phyloP scores from a whole-genome alignment of 2,797 vertebrate genomes.

The Thaleichthys pacificus region DNA sequence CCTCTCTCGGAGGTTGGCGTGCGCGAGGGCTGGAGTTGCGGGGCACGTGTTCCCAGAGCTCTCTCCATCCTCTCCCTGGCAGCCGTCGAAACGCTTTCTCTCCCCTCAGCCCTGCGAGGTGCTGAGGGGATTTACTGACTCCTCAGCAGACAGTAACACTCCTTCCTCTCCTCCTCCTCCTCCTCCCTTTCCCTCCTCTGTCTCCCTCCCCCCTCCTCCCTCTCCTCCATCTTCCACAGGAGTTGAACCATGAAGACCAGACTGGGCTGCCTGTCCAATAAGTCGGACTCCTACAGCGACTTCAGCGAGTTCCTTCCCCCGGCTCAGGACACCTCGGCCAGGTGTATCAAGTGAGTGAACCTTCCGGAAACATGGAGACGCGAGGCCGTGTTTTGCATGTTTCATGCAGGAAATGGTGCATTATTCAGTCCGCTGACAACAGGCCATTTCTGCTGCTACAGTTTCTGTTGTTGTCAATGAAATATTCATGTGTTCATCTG shows the following conservation, averaged over 20 bases:
- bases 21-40: too few species aligned
- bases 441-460: neutral
- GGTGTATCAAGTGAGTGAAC: slow-evolving; percentile 75
- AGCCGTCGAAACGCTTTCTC: too few species aligned
- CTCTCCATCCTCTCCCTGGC: too few species aligned
- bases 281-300: slow-evolving; percentile 95
- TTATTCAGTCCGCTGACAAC: neutral
- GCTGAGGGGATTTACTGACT: too few species aligned
- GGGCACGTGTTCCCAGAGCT: too few species aligned
- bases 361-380: neutral
- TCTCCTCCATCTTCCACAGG: slow-evolving; percentile 56
- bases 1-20: too few species aligned
- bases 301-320: slow-evolving; percentile 91
- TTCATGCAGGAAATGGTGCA: neutral
- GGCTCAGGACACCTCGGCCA: slow-evolving; percentile 67
- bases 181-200: too few species aligned
- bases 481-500: too few species aligned
- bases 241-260: slow-evolving; percentile 93
- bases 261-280: slow-evolving; percentile 94
- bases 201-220: too few species aligned
- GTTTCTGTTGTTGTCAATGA: neutral
- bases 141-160: neutral
- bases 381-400: neutral
- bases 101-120: too few species aligned
- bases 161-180: too few species aligned